Evolutionary conservation across 2,888 invertebrate genomes (phyloP), one percentile per base, ranked within the genome.

Genomic region (Xestobium rufovillosum): DNA sequence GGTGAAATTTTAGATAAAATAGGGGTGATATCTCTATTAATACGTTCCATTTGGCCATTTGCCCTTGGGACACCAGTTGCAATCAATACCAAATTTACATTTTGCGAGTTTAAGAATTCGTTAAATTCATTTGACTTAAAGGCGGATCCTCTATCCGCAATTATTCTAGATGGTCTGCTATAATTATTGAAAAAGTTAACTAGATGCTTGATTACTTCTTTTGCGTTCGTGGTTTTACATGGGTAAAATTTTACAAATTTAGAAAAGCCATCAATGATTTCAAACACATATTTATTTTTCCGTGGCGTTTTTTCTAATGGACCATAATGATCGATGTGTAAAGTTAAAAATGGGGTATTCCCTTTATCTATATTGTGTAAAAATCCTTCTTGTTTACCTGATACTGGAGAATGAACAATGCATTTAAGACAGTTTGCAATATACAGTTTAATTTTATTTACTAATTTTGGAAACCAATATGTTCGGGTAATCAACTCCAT

Each of bases 391-490:
- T 6, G 26, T 25, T 32, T 32, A 26, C 32, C 32, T 4, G 9
- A n/a, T 4, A 6, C 9, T n/a, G 23, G 32, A 6, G 32, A 32
- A 32, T 9, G 25, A 4, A 12, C 23, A n/a, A 32, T 32, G 25
- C 32, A 32, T 12, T 32, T 32, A 3, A 32, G 12, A 25, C 32
- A 32, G 9, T 19, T 53, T 4, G 13, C 6, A 29, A 56, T 43
- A 31, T 51, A 47, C 9, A 15, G 30, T 32, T 43, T 51, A 3
- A 45, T 37, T 31, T 51, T 46, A 11, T 46, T 34, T 8, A 38
- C 49, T 42, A 56, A 43, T 11, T 48, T 45, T 6, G 54, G 49
- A 42, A 60, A 57, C 52, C 56, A 59, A 44, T 56, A 59, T 12
- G 36, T 39, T 37, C 39, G 33, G 14, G 14, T 41, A 28, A 60